Percentiles rank a stretch among this genome's conserved stretches.
These are phyloP conservation scores for Drosophila helvetica DNA, from an alignment of 2,888 invertebrate genomes.

Conservation along the genomic window DNA sequence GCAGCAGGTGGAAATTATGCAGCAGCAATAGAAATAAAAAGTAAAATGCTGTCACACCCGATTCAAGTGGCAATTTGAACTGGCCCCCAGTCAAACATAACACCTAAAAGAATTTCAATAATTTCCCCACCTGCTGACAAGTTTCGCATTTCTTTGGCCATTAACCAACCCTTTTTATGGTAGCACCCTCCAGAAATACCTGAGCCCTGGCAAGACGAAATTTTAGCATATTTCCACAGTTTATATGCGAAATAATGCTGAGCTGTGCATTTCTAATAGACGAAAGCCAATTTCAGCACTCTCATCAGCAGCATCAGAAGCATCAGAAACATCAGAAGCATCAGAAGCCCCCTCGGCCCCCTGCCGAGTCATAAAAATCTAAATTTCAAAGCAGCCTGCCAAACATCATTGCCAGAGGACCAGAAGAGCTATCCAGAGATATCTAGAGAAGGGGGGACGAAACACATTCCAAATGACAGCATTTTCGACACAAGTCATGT, in stretches of 20 bases:
- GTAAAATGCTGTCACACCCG: slow-evolving; percentile 76
- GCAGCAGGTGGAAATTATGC: slow-evolving; percentile 55
- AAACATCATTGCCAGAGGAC: slow-evolving; percentile 38
- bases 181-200: slow-evolving; percentile 39
- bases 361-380: slow-evolving; percentile 69
- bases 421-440: slow-evolving; percentile 47
- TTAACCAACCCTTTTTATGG: slow-evolving; percentile 75
- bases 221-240: slow-evolving; percentile 76
- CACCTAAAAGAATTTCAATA: slow-evolving; percentile 73
- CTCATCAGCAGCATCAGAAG: slow-evolving; percentile 40
- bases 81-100: slow-evolving; percentile 50
- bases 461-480: slow-evolving; percentile 72
- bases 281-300: slow-evolving; percentile 70
- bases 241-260: slow-evolving; percentile 75
- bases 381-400: slow-evolving; percentile 72
- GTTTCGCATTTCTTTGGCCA: slow-evolving; percentile 75
- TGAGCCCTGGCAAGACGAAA: slow-evolving; percentile 33
- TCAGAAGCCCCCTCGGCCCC: slow-evolving; percentile 12
- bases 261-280: slow-evolving; percentile 76
- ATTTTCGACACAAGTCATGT: slow-evolving; percentile 76
- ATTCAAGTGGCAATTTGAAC: slow-evolving; percentile 74
- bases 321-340: slow-evolving; percentile 35
- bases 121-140: slow-evolving; percentile 70
- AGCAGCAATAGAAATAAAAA: slow-evolving; percentile 65
- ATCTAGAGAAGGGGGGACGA: slow-evolving; percentile 32